A percentile compares a stretch with the other conserved stretches of the same genome.
These are phyloP conservation scores for Bombus difficillimus DNA, from an alignment of 1,140 invertebrate species.

Conservation along the genomic window DNA sequence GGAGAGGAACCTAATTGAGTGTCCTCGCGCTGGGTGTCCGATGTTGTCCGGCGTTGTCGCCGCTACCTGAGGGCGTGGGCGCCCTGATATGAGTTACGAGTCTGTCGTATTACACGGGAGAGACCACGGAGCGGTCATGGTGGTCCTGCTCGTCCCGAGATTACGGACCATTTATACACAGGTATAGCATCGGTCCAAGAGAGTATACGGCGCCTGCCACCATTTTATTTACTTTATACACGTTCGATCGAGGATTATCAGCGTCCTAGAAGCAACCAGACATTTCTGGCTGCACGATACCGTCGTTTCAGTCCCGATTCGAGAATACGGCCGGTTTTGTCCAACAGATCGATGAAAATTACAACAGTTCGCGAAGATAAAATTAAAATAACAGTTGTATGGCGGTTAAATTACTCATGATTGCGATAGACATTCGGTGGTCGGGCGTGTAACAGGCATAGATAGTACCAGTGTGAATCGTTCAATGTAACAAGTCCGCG, in stretches of 20 bases:
- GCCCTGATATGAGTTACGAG: slow-evolving; percentile 82
- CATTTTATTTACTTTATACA: slow-evolving; percentile 53
- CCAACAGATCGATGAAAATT: no score
- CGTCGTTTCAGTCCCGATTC: background rate
- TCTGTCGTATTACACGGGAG: slow-evolving; percentile 80
- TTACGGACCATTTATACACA: slow-evolving; percentile 79
- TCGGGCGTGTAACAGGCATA: background rate
- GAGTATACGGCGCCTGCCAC: slow-evolving; percentile 25
- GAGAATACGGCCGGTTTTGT: background rate
- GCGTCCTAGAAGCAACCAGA: background rate
- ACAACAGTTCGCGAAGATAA: background rate
- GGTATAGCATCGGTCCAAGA: slow-evolving; percentile 19
- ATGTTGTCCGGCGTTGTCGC: slow-evolving; percentile 81
- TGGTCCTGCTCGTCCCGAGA: slow-evolving; percentile 78
- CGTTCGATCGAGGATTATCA: slow-evolving; percentile 51
- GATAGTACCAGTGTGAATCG: background rate
- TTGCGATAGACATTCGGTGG: background rate
- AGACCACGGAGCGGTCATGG: slow-evolving; percentile 73
- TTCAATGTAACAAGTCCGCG: background rate
- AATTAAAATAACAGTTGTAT: background rate
- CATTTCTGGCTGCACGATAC: background rate
- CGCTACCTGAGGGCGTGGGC: slow-evolving; percentile 82
- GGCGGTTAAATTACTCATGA: background rate
- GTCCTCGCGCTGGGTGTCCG: slow-evolving; percentile 82
- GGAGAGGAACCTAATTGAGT: slow-evolving; percentile 80